Conservation (phyloP, 1,140 invertebrate species). For the Drosophila lowei region DNA sequence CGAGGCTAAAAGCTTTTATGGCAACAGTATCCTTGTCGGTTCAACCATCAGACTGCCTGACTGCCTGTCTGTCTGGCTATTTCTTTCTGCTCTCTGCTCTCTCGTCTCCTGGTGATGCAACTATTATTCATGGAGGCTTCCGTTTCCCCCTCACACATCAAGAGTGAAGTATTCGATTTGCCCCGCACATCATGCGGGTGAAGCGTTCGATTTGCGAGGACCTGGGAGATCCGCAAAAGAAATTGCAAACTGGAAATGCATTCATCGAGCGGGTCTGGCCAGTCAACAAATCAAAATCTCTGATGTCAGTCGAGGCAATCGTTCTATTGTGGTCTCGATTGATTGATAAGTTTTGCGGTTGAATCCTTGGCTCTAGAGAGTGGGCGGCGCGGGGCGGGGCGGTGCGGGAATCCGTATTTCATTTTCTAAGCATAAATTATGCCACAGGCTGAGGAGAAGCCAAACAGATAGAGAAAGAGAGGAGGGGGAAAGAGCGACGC, state of each 20-base stretch:
- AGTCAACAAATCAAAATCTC: conserved; percentile 69
- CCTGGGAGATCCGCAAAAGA: conserved; percentile 16
- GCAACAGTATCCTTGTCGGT: conserved; percentile 35
- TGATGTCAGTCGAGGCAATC: conserved; percentile 17
- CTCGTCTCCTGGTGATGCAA: conserved; percentile 3
- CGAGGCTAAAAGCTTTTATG: conserved; percentile 56
- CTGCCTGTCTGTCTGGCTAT: not conserved
- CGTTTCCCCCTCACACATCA: conserved; percentile 21
- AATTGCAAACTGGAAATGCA: conserved; percentile 39
- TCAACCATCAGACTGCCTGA: conserved; percentile 4
- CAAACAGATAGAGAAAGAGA: conserved; percentile 34
- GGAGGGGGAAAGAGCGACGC: conserved; percentile 12
- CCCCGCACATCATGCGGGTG: not conserved
- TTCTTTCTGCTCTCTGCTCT: not conserved
- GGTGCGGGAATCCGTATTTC: conserved; percentile 28
- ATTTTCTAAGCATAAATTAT: conserved; percentile 70
- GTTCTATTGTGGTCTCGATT: conserved; percentile 48
- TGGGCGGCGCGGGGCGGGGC: not conserved
- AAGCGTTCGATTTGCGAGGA: too few relatives aligned
- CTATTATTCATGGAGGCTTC: conserved; percentile 51
- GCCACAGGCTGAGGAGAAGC: conserved; percentile 29
- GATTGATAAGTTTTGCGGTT: conserved; percentile 59
- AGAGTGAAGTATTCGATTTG: conserved; percentile 9
- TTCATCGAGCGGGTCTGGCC: conserved; percentile 28
- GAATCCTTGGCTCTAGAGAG: conserved; percentile 15